Conservation (phyloP, 1,140 invertebrate genomes). For the Copidosoma floridanum region DNA sequence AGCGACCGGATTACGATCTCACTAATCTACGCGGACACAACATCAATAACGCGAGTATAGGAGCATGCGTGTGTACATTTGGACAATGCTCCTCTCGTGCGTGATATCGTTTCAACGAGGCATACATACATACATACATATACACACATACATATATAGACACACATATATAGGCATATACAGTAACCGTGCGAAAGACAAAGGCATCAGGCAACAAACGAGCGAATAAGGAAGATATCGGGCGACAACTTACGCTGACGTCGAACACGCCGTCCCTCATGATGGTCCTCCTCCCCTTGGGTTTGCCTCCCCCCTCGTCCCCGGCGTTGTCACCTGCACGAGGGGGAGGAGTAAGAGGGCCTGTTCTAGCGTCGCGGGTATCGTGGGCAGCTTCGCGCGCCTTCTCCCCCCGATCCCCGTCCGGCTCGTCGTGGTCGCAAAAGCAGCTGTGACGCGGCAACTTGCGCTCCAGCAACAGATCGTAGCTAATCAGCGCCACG, state of each 20-base stretch:
- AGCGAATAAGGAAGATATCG: background rate
- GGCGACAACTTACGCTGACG: constrained; percentile 43
- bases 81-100: background rate
- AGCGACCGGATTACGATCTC: background rate
- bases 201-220: no score
- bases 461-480: no score
- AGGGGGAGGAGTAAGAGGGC: no score
- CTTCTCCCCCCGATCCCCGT: no score
- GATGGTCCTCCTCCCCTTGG: no score
- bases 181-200: no score
- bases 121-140: background rate
- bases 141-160: background rate
- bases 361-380: background rate
- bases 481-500: background rate
- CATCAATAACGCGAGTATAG: background rate
- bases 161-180: no score
- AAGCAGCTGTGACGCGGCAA: background rate
- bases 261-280: constrained; percentile 44
- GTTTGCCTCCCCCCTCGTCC: background rate
- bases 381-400: background rate
- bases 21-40: constrained; percentile 2
- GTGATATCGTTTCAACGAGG: no score
- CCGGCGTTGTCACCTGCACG: background rate
- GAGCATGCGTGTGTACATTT: background rate
- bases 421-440: background rate